phyloP scores from a whole-genome alignment of 2,888 invertebrate genomes.

The Lycocerus yunnanus region DNA sequence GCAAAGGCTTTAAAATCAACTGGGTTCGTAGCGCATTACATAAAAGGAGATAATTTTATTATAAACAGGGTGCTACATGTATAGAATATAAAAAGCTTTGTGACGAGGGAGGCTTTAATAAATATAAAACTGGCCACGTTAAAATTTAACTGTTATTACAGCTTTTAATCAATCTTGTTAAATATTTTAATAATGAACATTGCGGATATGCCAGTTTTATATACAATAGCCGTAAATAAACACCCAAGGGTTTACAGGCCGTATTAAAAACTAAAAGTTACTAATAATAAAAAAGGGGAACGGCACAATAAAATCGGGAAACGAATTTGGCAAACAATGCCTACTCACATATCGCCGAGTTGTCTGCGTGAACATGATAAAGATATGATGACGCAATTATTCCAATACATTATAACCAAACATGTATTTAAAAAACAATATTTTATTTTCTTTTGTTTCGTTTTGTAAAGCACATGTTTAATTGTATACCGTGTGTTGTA shows the following conservation, averaged over 20 bases:
- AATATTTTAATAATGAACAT: neutral
- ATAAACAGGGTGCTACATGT: conserved; percentile 27
- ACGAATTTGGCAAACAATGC: conserved; percentile 48
- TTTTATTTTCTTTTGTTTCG: neutral
- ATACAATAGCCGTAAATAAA: conserved; percentile 22
- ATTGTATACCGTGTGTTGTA: conserved; percentile 4
- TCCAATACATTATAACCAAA: conserved; percentile 19
- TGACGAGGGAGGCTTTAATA: conserved; percentile 21
- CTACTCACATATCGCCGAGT: conserved; percentile 56
- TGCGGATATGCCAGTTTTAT: conserved; percentile 19
- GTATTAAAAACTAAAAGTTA: conserved; percentile 23
- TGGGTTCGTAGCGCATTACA: conserved; percentile 26
- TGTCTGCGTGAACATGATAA: conserved; percentile 54
- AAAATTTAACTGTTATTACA: neutral
- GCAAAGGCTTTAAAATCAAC: conserved; percentile 18
- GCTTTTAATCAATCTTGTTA: neutral
- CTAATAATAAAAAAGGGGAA: conserved; percentile 29
- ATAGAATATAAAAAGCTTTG: conserved; percentile 28
- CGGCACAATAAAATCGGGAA: conserved; percentile 44
- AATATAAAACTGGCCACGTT: conserved; percentile 18
- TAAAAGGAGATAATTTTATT: conserved; percentile 22
- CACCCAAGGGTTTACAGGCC: conserved; percentile 32
- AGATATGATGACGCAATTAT: conserved; percentile 41
- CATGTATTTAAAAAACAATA: conserved; percentile 14
- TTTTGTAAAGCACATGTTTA: conserved; percentile 24